A percentile compares a stretch with the other conserved stretches of the same genome.
Evolutionary conservation across 2,888 invertebrate genomes (phyloP).

Genomic region (Sthenelais limicola): DNA sequence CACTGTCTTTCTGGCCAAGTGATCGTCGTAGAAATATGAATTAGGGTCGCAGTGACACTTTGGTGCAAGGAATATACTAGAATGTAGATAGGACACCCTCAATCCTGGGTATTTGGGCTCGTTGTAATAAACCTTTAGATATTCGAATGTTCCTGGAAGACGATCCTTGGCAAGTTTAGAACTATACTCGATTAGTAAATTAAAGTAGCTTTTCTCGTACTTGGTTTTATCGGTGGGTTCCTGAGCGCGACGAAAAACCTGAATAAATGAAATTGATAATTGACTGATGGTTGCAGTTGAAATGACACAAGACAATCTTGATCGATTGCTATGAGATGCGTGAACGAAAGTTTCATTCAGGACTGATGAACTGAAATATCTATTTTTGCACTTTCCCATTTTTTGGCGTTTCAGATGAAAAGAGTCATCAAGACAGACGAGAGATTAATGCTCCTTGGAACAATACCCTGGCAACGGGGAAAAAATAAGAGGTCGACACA

Average conservation of each 20-base stretch:
- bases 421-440: no score
- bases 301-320: no score
- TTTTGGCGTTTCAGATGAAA: no score
- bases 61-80: constrained; percentile 72
- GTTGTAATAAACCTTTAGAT: constrained; percentile 59
- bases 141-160: constrained; percentile 63
- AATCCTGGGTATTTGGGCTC: constrained; percentile 59
- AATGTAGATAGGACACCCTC: constrained; percentile 70
- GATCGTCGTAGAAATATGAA: constrained; percentile 72
- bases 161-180: constrained; percentile 58
- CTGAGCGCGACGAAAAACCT: constrained; percentile 70
- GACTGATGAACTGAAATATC: no score
- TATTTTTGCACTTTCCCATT: no score
- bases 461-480: no score
- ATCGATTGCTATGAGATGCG: no score
- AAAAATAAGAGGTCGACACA: no score
- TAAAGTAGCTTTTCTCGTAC: constrained; percentile 70
- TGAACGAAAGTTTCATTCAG: no score
- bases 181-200: constrained; percentile 72
- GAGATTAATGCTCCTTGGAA: no score
- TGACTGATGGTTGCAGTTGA: no score
- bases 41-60: constrained; percentile 73
- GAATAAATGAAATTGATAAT: neutral
- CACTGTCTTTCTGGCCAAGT: constrained; percentile 70
- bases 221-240: constrained; percentile 61